phyloP scores from a whole-genome alignment of 2,113 vertebrate species.

The Tupaia chinensis region DNA sequence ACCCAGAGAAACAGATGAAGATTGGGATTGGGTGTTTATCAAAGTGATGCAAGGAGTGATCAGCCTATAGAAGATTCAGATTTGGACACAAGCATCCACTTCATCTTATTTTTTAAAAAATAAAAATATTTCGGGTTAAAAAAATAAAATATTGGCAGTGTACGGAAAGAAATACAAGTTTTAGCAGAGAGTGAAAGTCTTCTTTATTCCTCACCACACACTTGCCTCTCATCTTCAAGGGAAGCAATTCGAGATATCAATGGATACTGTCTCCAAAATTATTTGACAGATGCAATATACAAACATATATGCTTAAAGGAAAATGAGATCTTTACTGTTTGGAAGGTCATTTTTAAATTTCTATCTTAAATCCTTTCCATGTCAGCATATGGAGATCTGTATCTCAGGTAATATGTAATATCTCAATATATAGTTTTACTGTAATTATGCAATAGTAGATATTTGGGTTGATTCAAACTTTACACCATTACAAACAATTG shows the following conservation, averaged over 20 bases:
- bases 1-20: not conserved
- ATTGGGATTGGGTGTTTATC: accelerated
- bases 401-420: not conserved
- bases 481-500: not conserved
- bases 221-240: not conserved
- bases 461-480: not conserved
- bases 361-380: not conserved
- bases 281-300: not conserved
- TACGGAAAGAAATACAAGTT: not conserved
- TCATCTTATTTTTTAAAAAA: not conserved
- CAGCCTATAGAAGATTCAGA: no score
- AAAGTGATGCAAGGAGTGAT: accelerated
- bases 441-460: not conserved
- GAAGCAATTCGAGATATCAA: accelerated
- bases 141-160: not conserved
- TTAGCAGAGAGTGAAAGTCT: constrained; percentile 6
- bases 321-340: not conserved
- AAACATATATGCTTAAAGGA: not conserved
- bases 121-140: not conserved
- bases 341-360: not conserved
- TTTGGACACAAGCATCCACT: not conserved
- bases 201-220: not conserved
- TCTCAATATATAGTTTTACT: not conserved
- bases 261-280: not conserved
- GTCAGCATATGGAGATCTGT: not conserved